phyloP scores from a whole-genome alignment of 1,140 invertebrate genomes.

The Magallana gigas region DNA sequence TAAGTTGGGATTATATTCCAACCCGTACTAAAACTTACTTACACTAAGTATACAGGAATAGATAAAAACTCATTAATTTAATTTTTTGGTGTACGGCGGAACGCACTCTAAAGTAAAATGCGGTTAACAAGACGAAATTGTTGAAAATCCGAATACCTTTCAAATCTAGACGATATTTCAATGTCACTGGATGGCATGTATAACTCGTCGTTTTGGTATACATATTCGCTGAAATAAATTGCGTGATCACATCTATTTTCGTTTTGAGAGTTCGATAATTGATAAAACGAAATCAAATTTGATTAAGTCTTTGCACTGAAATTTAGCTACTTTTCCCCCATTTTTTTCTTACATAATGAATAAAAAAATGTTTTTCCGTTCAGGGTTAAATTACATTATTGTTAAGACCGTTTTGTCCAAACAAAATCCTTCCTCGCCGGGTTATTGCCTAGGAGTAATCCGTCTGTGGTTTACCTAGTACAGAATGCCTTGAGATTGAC shows the following conservation, averaged over 20 bases:
- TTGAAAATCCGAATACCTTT: background rate
- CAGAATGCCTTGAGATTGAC: background rate
- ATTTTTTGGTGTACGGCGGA: constrained; percentile 5
- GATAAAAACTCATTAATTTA: constrained; percentile 29
- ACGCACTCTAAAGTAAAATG: constrained; percentile 13
- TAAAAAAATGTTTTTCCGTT: background rate
- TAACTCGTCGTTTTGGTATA: background rate
- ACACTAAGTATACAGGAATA: background rate
- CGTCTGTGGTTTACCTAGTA: background rate
- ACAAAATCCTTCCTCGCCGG: too few relatives aligned
- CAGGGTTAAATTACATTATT: background rate
- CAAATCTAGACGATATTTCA: background rate
- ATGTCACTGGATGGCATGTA: background rate
- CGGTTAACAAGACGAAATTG: constrained; percentile 22
- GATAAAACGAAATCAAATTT: background rate
- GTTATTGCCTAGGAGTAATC: background rate
- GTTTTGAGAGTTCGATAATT: background rate
- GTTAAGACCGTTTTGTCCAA: background rate
- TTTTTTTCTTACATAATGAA: background rate
- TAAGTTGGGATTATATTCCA: background rate
- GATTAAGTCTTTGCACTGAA: background rate
- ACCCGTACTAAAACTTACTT: background rate
- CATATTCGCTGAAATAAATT: too few relatives aligned
- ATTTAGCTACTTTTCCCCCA: background rate
- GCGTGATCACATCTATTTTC: background rate